Percentiles rank a stretch among this genome's conserved stretches.
These are phyloP conservation scores for Serilophus lunatus DNA, from an alignment of 2,113 vertebrate species.

Conservation along the genomic window DNA sequence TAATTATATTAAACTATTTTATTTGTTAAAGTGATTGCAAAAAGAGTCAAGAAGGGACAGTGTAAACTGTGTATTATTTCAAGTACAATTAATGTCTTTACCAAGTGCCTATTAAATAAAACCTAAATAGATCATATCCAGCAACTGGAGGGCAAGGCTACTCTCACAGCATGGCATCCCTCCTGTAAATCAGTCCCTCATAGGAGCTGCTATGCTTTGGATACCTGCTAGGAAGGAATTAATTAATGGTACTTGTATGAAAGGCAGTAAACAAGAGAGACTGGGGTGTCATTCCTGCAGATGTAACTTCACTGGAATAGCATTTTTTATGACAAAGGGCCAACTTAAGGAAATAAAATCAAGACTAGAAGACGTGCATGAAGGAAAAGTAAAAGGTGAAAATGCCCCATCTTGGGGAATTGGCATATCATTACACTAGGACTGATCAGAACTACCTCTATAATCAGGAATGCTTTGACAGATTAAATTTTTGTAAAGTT, in stretches of 20 bases:
- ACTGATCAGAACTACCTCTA: background rate
- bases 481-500: conserved; percentile 32
- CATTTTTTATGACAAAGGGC: background rate
- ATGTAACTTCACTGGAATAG: background rate
- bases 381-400: background rate
- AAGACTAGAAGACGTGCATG: background rate
- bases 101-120: background rate
- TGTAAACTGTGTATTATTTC: background rate
- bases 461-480: background rate
- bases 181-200: background rate
- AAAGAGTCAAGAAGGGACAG: background rate
- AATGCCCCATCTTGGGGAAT: background rate
- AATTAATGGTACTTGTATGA: background rate
- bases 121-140: background rate
- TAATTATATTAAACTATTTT: background rate
- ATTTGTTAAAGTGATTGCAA: background rate
- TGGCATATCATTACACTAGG: background rate
- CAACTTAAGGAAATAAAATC: background rate
- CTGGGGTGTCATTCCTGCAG: background rate
- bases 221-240: background rate
- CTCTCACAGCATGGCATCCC: background rate
- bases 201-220: background rate
- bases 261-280: background rate
- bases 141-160: background rate
- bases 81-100: background rate